phyloP scores from a whole-genome alignment of 2,888 invertebrate genomes.

The Oscheius sp. region DNA sequence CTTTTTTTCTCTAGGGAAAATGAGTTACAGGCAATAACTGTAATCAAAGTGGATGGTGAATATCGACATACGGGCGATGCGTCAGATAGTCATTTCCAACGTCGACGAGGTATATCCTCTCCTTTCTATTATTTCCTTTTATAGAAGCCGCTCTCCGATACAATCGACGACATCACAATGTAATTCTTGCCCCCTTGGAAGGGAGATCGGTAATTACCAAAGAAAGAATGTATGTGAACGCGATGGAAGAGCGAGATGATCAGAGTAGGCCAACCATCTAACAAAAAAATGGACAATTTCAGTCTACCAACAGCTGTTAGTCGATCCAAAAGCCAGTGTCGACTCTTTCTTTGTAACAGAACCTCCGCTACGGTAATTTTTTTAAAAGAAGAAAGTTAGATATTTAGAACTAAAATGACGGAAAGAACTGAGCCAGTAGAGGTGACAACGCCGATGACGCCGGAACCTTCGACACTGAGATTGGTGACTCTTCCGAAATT shows the following conservation, averaged over 20 bases:
- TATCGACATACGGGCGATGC: background rate
- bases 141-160: constrained; percentile 11
- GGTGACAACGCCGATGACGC: constrained; percentile 1
- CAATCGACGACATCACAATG: constrained; percentile 26
- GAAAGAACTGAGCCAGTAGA: constrained; percentile 21
- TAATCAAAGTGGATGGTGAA: constrained; percentile 21
- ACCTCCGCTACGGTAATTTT: constrained; percentile 40
- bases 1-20: background rate
- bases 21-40: background rate
- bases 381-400: no score
- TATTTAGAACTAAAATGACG: constrained; percentile 41
- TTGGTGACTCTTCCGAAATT: constrained; percentile 50
- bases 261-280: constrained; percentile 1
- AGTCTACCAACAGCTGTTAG: constrained; percentile 50
- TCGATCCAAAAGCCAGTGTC: constrained; percentile 46
- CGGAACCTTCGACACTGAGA: constrained; percentile 7
- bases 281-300: background rate
- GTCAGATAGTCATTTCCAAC: background rate
- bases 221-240: constrained; percentile 32
- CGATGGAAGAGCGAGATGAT: constrained; percentile 25
- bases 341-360: constrained; percentile 61
- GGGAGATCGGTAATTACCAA: constrained; percentile 32
- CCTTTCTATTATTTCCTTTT: no score
- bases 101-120: constrained; percentile 11
- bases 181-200: constrained; percentile 36